Conservation (phyloP, 2,888 invertebrate genomes). For the Plebejus argus region DNA sequence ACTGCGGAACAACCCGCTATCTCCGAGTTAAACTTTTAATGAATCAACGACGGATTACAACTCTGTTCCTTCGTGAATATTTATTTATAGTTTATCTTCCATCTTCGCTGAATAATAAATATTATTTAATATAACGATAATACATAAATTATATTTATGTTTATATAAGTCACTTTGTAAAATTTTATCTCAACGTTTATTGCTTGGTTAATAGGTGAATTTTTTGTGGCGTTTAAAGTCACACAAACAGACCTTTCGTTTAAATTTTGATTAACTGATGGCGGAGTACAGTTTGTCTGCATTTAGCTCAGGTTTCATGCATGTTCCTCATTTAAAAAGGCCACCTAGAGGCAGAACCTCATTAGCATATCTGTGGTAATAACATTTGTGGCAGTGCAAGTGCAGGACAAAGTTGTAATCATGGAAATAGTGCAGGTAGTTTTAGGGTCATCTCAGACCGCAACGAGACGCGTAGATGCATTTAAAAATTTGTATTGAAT, state of each 20-base stretch:
- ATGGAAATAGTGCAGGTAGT: slow-evolving; percentile 51
- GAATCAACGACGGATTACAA: slow-evolving; percentile 55
- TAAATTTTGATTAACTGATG: too few relatives aligned
- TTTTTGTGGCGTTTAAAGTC: too few relatives aligned
- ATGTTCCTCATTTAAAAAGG: neutral
- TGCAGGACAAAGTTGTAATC: slow-evolving; percentile 32
- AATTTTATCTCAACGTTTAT: too few relatives aligned
- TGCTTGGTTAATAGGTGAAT: too few relatives aligned
- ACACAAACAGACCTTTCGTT: too few relatives aligned
- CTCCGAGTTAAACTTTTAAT: slow-evolving; percentile 73
- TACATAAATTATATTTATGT: too few relatives aligned
- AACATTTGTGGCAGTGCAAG: neutral
- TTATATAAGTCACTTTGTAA: too few relatives aligned
- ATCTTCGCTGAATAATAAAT: neutral
- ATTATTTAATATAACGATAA: too few relatives aligned
- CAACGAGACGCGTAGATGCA: too few relatives aligned
- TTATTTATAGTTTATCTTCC: neutral
- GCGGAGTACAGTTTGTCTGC: too few relatives aligned
- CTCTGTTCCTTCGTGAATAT: neutral
- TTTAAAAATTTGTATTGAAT: too few relatives aligned
- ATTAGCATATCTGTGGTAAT: slow-evolving; percentile 6
- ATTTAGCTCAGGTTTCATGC: too few relatives aligned
- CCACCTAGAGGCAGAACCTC: neutral
- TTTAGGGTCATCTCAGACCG: slow-evolving; percentile 36
- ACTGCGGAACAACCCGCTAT: slow-evolving; percentile 58